Evolutionary conservation across 2,113 vertebrate genomes (phyloP).

Genomic region (Cathartes aura): DNA sequence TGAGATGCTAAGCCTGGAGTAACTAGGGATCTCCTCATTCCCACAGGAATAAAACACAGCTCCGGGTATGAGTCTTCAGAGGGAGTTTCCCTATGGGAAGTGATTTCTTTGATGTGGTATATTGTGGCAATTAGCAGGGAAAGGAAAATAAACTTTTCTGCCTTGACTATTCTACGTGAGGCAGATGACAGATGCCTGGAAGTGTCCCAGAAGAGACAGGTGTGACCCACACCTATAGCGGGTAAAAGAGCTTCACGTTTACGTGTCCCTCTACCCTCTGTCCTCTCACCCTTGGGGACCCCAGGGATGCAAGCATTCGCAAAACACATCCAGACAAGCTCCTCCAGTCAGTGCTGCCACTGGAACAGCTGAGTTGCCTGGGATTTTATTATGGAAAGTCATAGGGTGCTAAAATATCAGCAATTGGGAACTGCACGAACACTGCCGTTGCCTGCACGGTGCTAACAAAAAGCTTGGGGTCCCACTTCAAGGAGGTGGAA

Average conservation of each 20-base stretch:
- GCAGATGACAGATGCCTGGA: background rate
- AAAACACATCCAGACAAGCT: rapidly evolving
- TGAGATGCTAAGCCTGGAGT: background rate
- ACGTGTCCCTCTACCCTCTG: background rate
- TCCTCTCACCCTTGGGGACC: no score
- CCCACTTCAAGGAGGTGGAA: no score
- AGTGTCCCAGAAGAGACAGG: background rate
- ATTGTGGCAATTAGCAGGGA: background rate
- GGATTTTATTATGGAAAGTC: background rate
- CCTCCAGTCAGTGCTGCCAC: background rate
- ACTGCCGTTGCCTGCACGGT: rapidly evolving
- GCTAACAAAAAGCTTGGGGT: background rate
- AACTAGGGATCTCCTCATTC: background rate
- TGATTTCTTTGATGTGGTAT: conserved; percentile 40
- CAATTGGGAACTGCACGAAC: background rate
- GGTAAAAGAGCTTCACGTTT: background rate
- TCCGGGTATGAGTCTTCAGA: background rate
- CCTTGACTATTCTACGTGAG: rapidly evolving
- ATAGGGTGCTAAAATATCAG: background rate
- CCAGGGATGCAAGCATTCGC: background rate
- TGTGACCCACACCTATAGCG: rapidly evolving
- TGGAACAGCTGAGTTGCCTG: background rate
- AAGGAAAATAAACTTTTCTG: conserved; percentile 33
- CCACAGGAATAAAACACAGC: background rate
- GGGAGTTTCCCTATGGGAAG: background rate